Evolutionary conservation across 1,140 invertebrate species (phyloP), one percentile per base, ranked within the genome.

Genomic region (Antheraea mylitta): DNA sequence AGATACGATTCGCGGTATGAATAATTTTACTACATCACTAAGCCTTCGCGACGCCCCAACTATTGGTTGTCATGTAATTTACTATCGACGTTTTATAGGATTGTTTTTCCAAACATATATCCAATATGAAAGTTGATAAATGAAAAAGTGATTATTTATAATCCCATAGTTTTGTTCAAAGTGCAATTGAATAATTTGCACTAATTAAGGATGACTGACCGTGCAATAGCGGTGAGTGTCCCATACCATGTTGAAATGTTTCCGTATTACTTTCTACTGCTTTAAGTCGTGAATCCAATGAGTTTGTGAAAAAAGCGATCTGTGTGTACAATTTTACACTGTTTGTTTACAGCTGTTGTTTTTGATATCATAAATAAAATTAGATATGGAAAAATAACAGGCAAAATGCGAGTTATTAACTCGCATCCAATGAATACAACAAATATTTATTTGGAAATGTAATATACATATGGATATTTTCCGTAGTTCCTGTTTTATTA

Each of bases 181-280:
- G 18, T 61, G 30, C 60, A 9, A 58, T 58, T 30, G 9, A 59
- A 69, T 59, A 22, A 59, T 13, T 58, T 48, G 67, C 38, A 18
- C 18, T 18, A 45, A 19, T 65, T 6, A 66, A 82, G 71, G 74
- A 89, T 89, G 84, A 77, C 82, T 22, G 87, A 89, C 67, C 79
- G 86, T 74, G 69, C 81, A 4, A 87, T 88, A 72, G 85, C 87
- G 71, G 87, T 89, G 71, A 83, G 86, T 82, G 58, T 60, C 77
- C 77, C 79, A 53, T 45, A 22, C 16, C 30, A 67, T 7, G 16
- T 48, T 30, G 11, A 65, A 67, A 66, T 63, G 45, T 19, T 48
- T 63, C n/a, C 19, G 18, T 19, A 65, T 65, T 65, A 65, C 64
- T 65, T 53, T 42, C 38, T 64, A 38, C 42, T 37, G 18, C 48